Evolutionary conservation across 1,140 invertebrate species (phyloP).

Genomic region (Nautilus pompilius): DNA sequence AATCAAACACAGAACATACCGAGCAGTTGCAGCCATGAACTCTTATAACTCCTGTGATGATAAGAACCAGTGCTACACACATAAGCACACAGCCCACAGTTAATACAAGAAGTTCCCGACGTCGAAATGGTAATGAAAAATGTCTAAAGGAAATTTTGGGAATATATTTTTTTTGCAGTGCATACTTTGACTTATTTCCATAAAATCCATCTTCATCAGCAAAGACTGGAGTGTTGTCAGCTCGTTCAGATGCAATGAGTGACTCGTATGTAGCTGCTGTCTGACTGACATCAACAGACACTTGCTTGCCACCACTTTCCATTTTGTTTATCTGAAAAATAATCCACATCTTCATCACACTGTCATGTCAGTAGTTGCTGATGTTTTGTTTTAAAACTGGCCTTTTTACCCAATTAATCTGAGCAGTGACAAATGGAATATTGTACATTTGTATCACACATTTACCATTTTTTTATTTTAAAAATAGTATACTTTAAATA

Average conservation of each 20-base stretch:
- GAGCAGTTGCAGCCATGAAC: neutral
- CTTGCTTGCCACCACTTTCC: neutral
- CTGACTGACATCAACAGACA: neutral
- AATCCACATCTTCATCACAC: too few species aligned
- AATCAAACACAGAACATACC: too few species aligned
- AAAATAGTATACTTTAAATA: too few species aligned
- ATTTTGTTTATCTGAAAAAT: too few species aligned
- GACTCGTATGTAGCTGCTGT: neutral
- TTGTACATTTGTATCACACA: too few species aligned
- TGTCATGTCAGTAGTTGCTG: too few species aligned
- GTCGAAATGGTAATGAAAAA: neutral
- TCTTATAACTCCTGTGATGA: neutral
- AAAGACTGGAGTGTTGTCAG: neutral
- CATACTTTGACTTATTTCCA: neutral
- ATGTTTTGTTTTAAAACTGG: too few species aligned
- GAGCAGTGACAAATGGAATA: too few species aligned
- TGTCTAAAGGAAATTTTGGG: constrained; percentile 3
- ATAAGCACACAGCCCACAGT: neutral
- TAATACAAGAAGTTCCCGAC: neutral
- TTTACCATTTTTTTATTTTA: too few species aligned
- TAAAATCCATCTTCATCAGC: constrained; percentile 1
- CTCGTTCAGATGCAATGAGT: neutral
- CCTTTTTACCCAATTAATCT: too few species aligned
- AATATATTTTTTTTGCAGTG: neutral
- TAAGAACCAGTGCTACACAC: neutral